These are phyloP conservation scores for Calypte anna DNA, from an alignment of 2,113 vertebrate species.

Conservation along the genomic window DNA sequence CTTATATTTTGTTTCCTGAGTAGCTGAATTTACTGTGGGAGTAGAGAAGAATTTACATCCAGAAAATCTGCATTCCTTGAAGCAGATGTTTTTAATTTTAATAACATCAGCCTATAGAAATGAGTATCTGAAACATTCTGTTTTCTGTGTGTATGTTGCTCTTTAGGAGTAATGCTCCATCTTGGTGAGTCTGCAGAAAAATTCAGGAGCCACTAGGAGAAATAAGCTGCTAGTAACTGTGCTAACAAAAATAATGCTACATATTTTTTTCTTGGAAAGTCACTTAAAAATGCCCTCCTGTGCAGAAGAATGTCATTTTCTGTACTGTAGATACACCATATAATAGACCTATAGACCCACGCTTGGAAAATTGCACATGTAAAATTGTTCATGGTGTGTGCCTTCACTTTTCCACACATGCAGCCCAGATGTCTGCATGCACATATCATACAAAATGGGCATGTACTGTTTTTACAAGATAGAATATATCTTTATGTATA, in stretches of 20 bases:
- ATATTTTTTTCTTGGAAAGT: background rate
- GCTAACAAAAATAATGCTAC: background rate
- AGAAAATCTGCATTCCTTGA: constrained; percentile 67
- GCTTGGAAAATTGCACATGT: constrained; percentile 19
- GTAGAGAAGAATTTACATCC: constrained; percentile 64
- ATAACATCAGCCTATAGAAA: constrained; percentile 66
- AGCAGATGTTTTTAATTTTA: constrained; percentile 76
- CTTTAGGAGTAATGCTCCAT: constrained; percentile 19
- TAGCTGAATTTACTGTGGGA: constrained; percentile 55
- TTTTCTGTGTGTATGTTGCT: constrained; percentile 22
- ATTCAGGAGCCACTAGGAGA: constrained; percentile 29
- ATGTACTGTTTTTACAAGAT: constrained; percentile 25
- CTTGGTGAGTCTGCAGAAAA: constrained; percentile 39
- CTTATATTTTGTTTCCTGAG: constrained; percentile 44
- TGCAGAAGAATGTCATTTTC: constrained; percentile 35
- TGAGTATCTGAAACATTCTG: constrained; percentile 69
- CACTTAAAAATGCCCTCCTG: constrained; percentile 19
- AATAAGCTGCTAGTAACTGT: constrained; percentile 32
- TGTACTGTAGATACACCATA: background rate
- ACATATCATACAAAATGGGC: background rate
- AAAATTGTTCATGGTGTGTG: constrained; percentile 13
- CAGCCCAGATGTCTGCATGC: constrained; percentile 53
- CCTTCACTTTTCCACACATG: constrained; percentile 52
- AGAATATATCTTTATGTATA: constrained; percentile 2
- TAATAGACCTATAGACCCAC: background rate